Conservation (phyloP, 1,140 invertebrate species). For the Lordiphosa mommai region DNA sequence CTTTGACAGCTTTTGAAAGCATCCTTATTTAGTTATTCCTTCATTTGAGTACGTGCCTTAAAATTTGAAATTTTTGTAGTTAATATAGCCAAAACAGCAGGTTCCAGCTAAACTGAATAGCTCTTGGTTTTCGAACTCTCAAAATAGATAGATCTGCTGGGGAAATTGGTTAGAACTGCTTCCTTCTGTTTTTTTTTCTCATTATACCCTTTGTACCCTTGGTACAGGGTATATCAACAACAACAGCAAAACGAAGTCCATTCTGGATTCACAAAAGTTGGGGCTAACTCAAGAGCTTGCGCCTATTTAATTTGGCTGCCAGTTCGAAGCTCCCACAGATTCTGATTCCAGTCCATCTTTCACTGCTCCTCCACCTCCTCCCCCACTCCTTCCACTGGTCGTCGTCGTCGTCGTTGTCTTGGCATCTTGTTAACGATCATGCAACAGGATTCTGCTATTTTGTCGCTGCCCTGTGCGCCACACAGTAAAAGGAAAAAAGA, state of each 20-base stretch:
- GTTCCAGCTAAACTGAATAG: too few species aligned
- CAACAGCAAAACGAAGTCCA: slow-evolving; percentile 11
- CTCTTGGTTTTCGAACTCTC: too few species aligned
- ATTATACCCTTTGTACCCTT: too few species aligned
- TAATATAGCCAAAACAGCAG: too few species aligned
- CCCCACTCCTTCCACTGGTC: background rate
- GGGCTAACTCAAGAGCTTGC: slow-evolving; percentile 71
- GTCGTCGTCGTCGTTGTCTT: slow-evolving; percentile 43
- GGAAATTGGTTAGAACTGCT: too few species aligned
- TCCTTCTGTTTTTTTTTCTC: too few species aligned
- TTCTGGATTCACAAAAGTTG: slow-evolving; percentile 39
- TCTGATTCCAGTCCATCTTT: slow-evolving; percentile 42
- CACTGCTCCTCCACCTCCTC: background rate
- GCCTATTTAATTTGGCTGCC: slow-evolving; percentile 75
- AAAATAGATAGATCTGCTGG: too few species aligned
- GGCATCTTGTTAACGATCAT: slow-evolving; percentile 77
- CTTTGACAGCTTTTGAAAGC: too few species aligned
- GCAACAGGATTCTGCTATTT: slow-evolving; percentile 77
- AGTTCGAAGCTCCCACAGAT: slow-evolving; percentile 69
- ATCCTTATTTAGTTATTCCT: too few species aligned
- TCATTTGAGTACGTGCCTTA: too few species aligned
- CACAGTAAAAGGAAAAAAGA: slow-evolving; percentile 26
- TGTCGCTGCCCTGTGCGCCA: slow-evolving; percentile 65
- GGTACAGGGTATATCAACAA: slow-evolving; percentile 7
- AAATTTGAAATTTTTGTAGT: too few species aligned